Evolutionary conservation across 2,888 invertebrate species (phyloP).

Genomic region (Pristionchus exspectatus): DNA sequence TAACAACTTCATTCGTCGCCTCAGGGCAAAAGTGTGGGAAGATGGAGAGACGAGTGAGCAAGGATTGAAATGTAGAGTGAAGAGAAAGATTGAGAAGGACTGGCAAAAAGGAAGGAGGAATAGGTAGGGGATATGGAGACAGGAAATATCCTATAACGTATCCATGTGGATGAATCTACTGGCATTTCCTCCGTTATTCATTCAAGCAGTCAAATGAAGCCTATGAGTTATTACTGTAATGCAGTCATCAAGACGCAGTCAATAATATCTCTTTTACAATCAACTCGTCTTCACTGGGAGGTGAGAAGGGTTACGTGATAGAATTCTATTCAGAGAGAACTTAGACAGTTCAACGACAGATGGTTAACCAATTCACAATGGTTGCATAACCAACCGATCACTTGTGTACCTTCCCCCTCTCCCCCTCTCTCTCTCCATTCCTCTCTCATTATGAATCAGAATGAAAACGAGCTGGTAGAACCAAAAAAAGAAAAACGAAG

Average conservation of each 20-base stretch:
- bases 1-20: slow-evolving; percentile 43
- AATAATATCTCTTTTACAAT: background rate
- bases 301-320: background rate
- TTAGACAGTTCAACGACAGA: background rate
- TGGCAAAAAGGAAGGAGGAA: slow-evolving; percentile 14
- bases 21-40: slow-evolving; percentile 30
- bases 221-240: background rate
- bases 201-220: background rate
- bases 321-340: background rate
- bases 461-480: slow-evolving; percentile 33
- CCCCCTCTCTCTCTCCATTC: background rate
- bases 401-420: background rate
- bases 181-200: background rate
- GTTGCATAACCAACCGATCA: slow-evolving; percentile 1
- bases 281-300: background rate
- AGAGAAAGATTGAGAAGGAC: background rate
- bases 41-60: slow-evolving; percentile 23
- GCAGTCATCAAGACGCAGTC: background rate
- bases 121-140: slow-evolving; percentile 36
- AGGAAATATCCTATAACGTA: slow-evolving; percentile 35
- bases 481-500: background rate
- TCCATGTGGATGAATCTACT: slow-evolving; percentile 6
- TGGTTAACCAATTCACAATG: slow-evolving; percentile 16
- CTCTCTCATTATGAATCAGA: slow-evolving; percentile 36
- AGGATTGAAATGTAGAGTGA: slow-evolving; percentile 20